Base-by-base conservation (phyloP, 2,888 invertebrate genomes). In the Pollenia griseotomentosa region DNA sequence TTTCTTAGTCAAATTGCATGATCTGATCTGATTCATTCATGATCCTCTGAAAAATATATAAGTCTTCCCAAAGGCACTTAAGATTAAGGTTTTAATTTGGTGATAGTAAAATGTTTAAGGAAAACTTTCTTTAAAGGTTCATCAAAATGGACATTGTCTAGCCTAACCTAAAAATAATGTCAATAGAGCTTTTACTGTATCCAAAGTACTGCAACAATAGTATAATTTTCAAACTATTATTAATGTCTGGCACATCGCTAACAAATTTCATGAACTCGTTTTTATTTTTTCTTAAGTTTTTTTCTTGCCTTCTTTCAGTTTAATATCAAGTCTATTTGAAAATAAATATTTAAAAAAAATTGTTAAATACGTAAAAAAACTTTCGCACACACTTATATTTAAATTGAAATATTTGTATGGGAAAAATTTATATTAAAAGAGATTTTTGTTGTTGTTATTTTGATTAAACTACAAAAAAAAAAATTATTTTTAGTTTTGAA, bases 261-360 rank as follows among this genome's bases (percentile, higher is more conserved):
- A 73, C 73, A 84, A 78, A 84, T 73, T 84, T 84, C 65, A 84
- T 84, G 78, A 84, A 84, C 83, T 78, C 66, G 83, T 78, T 78
- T 83, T 78, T 63, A 40, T 7, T 53, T 48, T 71, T 40, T 40
- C n/a, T 61, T 11, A 10, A 4, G 19, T 33, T 23, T 42, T 63
- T 16, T 66, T 40, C 46, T 59, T 46, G 23, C 46, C 44, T 40
- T 61, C 33, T 59, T 33, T 46, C 40, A n/a, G 19, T 51, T 59
- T 61, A 9, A 46, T 10, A 19, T 53, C 23, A 46, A 19, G 14
- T 53, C 16, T 73, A 55, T 81, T 55, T 78, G 57, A 81, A 81
- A 73, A 63, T 73, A 33, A 33, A 55, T 55, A 33, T 33, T 33
- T 33, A 53, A 11, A 70, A 80, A 55, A 46, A 77, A 55, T 66